phyloP scores from a whole-genome alignment of 2,113 vertebrate genomes.

The Otolemur garnettii region DNA sequence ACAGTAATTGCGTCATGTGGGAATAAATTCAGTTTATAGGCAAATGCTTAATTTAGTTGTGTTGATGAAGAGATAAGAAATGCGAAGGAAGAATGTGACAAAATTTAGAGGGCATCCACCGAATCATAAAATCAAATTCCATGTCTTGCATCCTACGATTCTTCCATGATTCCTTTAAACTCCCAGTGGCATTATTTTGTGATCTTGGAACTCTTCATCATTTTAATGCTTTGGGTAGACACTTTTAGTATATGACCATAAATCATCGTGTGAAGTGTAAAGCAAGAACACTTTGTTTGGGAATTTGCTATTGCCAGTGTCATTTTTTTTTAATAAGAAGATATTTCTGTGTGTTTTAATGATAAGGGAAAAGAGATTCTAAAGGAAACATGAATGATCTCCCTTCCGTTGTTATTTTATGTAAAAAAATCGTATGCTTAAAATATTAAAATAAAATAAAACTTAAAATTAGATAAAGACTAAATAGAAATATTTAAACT shows the following conservation, averaged over 20 bases:
- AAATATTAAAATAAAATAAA: too few species aligned
- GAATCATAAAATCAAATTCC: neutral
- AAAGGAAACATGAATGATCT: neutral
- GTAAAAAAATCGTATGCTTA: neutral
- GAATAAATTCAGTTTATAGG: neutral
- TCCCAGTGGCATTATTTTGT: neutral
- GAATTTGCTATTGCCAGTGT: neutral
- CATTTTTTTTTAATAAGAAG: conserved; percentile 61
- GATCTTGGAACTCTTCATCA: neutral
- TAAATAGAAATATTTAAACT: neutral
- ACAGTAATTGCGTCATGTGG: neutral
- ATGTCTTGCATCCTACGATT: neutral
- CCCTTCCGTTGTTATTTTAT: neutral
- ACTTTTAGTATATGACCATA: neutral
- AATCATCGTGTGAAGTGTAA: neutral
- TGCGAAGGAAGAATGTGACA: neutral
- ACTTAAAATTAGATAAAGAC: neutral
- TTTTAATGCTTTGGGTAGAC: conserved; percentile 13
- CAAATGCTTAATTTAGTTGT: conserved; percentile 2
- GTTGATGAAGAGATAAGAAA: conserved; percentile 1
- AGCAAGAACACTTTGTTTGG: neutral
- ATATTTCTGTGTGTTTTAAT: neutral
- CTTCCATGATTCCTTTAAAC: neutral
- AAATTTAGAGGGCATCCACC: neutral
- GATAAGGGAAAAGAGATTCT: conserved; percentile 1